A percentile compares a stretch with the other conserved stretches of the same genome.
These are phyloP conservation scores for Ricordea florida DNA, from an alignment of 92 coral and sea anemone species.

Conservation along the genomic window DNA sequence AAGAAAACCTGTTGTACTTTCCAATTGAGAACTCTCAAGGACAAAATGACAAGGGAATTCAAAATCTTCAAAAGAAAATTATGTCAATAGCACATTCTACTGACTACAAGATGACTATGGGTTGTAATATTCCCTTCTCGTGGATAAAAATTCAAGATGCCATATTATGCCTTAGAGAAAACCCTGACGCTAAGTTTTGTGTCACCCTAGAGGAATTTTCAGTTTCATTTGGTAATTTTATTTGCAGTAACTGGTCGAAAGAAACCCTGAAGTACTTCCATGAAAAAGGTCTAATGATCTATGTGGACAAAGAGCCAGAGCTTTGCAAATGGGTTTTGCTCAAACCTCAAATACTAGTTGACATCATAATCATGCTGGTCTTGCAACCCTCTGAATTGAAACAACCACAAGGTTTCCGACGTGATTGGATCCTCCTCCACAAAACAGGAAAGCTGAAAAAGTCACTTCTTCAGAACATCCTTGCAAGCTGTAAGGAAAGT, in stretches of 20 bases:
- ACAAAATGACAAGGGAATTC: slow-evolving; percentile 26
- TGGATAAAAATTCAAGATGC: slow-evolving; percentile 66
- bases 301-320: slow-evolving; percentile 21
- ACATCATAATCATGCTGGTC: slow-evolving; percentile 23
- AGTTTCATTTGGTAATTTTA: background rate
- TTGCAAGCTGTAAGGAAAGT: slow-evolving; percentile 6
- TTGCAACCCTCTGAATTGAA: background rate
- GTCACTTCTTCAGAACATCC: slow-evolving; percentile 23
- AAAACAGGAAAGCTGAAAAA: slow-evolving; percentile 31
- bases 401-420: slow-evolving; percentile 17
- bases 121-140: slow-evolving; percentile 29
- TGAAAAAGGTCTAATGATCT: slow-evolving; percentile 45
- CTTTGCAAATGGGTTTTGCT: slow-evolving; percentile 47
- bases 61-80: slow-evolving; percentile 7
- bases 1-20: slow-evolving; percentile 28
- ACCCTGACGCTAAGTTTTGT: slow-evolving; percentile 13
- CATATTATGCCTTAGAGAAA: background rate
- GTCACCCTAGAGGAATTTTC: slow-evolving; percentile 33
- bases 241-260: slow-evolving; percentile 14
- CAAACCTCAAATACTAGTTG: slow-evolving; percentile 42
- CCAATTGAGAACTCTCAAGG: slow-evolving; percentile 48
- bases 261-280: slow-evolving; percentile 48
- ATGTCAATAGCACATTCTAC: background rate
- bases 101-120: background rate
- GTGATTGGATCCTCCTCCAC: slow-evolving; percentile 30